Evolutionary conservation across 2,888 invertebrate species (phyloP), one percentile per base, ranked within the genome.

Genomic region (Leucania comma): DNA sequence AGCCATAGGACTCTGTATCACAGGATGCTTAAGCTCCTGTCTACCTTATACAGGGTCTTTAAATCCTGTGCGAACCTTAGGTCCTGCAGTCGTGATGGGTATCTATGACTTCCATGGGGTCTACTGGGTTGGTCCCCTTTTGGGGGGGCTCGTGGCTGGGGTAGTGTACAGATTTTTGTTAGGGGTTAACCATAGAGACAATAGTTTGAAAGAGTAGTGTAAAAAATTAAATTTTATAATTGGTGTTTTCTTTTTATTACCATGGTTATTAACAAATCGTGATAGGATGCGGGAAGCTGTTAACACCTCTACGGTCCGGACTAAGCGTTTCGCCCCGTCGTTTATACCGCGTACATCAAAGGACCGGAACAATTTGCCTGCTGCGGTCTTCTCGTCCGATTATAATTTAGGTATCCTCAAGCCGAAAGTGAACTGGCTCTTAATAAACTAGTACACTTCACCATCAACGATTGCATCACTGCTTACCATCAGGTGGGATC

Each of bases 1-100:
- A n/a, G 86, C 88, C 8, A 74, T 89, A 32, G 90, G 90, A 0
- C 24, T 89, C 0, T 83, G 86, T 60, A 3, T 89, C 0, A 71
- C 88, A 6, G 89, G 84, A 5, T 86, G 89, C 5, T 75, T 86
- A 50, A 86, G 86, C 50, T 75, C 85, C 1, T 81, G 86, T 38
- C 54, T 82, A 0, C 82, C 83, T 0, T 90, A 88, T n/a, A 83
- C 84, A 1, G 83, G 77, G 0, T 83, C 83, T 0, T 42, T 90
- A 38, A 90, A 88, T 38, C 90, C 90, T 0, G 81, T 83, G 0
- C 72, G 85, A 26, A 78, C 82, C 17, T 72, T 89, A 3, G 85
- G 86, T 12, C 87, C 87, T 5, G 89, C 88, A 4, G 68, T 88
- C 0, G 6, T 88, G 0, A 86, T 86, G 85, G 74, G 79, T 22